Base-by-base conservation (phyloP, 2,113 vertebrate genomes). In the Rhynchopsitta pachyrhyncha region DNA sequence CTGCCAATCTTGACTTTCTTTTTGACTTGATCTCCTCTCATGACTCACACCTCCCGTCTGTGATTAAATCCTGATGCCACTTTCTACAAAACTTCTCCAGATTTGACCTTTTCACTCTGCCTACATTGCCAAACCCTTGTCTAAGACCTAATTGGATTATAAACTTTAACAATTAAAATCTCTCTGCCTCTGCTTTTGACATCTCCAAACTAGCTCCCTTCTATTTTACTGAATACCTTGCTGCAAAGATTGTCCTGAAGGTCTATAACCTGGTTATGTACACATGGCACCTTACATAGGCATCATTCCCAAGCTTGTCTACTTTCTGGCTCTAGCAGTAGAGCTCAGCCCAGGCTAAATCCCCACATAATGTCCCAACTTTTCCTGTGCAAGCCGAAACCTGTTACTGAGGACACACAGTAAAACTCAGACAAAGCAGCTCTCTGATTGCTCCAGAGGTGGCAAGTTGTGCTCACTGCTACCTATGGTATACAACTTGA, bases 61-160 rank as follows among this genome's bases (percentile, higher is more conserved):
- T 94, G 82, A 92, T 86, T 96, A 94, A 96, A 93, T 63, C 37
- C 74, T 57, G 47, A 90, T 60, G 64, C 35, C 60, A 86, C 42
- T 75, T 94, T 70, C 73, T 60, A 82, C 66, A 86, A 50, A 78
- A 59, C 66, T 60, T 80, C 67, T 92, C 35, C 92, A 86, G 55
- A 74, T 47, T 20, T 95, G 92, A 97, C 94, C 94, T 96, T 93
- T 96, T 83, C 6, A 1, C 60, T 92, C 71, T 94, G 92, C 60
- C 59, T 74, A 81, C 68, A 28, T 15, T 74, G 39, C 50, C 82
- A 90, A 86, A 64, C 31, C 24, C 50, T 62, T 39, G 49, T 76
- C 63, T 42, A 10, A 90, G 39, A 80, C 24, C 46, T 81, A 86
- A 93, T 7, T 78, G 81, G 70, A 91, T 83, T 73, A 59, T 15